phyloP scores from a whole-genome alignment of 2,888 invertebrate species.

The Ichneumoninae sp. region DNA sequence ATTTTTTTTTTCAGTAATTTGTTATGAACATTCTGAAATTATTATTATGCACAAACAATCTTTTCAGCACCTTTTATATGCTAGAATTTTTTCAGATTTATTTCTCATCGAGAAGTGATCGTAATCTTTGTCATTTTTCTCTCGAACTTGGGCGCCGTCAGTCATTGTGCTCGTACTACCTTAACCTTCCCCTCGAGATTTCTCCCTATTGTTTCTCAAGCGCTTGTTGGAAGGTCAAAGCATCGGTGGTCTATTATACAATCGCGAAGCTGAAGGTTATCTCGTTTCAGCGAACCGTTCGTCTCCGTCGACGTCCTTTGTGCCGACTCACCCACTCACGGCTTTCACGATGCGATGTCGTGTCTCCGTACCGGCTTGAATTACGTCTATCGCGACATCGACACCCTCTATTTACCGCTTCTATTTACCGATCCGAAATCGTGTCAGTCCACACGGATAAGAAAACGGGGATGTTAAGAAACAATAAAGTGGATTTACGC shows the following conservation, averaged over 20 bases:
- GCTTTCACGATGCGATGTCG: background rate
- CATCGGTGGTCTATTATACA: background rate
- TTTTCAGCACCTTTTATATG: too few species aligned
- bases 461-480: background rate
- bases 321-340: background rate
- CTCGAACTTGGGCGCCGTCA: too few species aligned
- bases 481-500: background rate
- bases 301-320: background rate
- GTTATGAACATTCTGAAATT: too few species aligned
- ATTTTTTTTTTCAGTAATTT: too few species aligned
- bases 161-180: too few species aligned
- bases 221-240: conserved; percentile 1
- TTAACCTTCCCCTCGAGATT: background rate
- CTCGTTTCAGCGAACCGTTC: conserved; percentile 16
- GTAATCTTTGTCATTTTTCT: too few species aligned
- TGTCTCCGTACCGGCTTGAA: conserved; percentile 3
- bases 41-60: too few species aligned
- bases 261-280: conserved; percentile 13
- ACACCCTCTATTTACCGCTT: background rate
- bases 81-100: too few species aligned
- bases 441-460: background rate
- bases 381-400: conserved; percentile 14
- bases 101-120: too few species aligned
- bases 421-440: background rate
- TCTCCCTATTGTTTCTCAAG: conserved; percentile 18